Percentiles rank a stretch among this genome's conserved stretches.
These are phyloP conservation scores for Chorisops tibialis DNA, from an alignment of 2,888 invertebrate species.

Conservation along the genomic window DNA sequence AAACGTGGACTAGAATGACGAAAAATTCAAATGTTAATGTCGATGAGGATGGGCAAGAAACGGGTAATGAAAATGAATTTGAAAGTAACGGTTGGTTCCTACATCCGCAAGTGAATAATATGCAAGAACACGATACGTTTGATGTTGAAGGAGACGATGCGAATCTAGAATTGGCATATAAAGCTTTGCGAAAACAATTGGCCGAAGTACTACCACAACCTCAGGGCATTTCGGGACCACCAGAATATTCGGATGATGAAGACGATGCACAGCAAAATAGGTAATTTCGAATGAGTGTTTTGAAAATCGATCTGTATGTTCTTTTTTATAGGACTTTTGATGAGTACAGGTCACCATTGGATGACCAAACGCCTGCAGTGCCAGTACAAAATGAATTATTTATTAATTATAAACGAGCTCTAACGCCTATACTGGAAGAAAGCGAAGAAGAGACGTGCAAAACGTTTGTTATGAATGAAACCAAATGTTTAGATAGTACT, in stretches of 20 bases:
- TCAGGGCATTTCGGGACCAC: constrained; percentile 32
- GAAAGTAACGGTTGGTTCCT: constrained; percentile 35
- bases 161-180: constrained; percentile 35
- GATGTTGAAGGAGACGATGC: constrained; percentile 34
- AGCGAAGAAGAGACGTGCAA: constrained; percentile 39
- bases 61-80: constrained; percentile 10
- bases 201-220: constrained; percentile 36
- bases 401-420: constrained; percentile 37
- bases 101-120: constrained; percentile 31
- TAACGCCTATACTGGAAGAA: constrained; percentile 39
- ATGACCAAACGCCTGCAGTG: constrained; percentile 22
- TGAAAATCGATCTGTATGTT: not conserved
- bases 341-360: constrained; percentile 34
- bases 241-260: constrained; percentile 36
- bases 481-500: constrained; percentile 37
- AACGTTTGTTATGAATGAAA: constrained; percentile 38
- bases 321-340: constrained; percentile 31
- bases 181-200: constrained; percentile 36
- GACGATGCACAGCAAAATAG: constrained; percentile 31
- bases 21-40: not conserved
- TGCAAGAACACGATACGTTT: constrained; percentile 28
- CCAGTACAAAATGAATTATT: constrained; percentile 35
- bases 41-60: not conserved
- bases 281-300: constrained; percentile 8
- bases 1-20: constrained; percentile 37